Conservation (phyloP, 2,113 vertebrate species). For the Suricata suricatta region DNA sequence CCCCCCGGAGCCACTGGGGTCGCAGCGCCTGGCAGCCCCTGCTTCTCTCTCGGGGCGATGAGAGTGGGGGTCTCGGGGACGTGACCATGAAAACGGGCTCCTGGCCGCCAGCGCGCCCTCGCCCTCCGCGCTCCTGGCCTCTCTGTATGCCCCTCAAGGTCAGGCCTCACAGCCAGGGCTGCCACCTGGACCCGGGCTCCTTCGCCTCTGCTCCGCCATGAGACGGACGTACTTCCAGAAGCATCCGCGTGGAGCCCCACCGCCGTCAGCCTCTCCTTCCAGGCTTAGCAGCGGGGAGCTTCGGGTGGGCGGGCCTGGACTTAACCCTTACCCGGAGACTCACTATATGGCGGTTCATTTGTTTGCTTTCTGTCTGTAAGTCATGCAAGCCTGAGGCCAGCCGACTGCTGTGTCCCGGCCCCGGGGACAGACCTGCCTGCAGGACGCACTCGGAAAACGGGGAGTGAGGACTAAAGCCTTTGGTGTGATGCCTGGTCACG, state of each 20-base stretch:
- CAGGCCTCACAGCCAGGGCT: not conserved
- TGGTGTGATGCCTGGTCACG: fast-evolving
- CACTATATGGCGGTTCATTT: fast-evolving
- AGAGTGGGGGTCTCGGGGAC: fast-evolving
- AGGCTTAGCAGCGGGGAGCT: not conserved
- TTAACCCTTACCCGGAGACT: no score
- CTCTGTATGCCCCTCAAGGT: fast-evolving
- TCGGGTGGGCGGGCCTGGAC: not conserved
- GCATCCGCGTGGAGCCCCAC: not conserved
- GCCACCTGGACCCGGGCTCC: not conserved
- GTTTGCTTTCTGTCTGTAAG: not conserved
- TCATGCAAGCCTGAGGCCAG: not conserved
- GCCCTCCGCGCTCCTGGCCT: fast-evolving
- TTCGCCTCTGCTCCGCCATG: not conserved
- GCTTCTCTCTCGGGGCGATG: not conserved
- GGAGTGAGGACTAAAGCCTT: fast-evolving
- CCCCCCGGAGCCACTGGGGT: fast-evolving
- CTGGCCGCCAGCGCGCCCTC: not conserved
- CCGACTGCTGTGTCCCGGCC: not conserved
- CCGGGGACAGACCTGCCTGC: no score
- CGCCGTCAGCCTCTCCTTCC: not conserved
- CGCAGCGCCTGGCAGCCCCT: fast-evolving
- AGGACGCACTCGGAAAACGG: fast-evolving
- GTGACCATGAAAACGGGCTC: fast-evolving
- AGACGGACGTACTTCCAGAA: not conserved